Conservation (phyloP, 2,888 invertebrate species). For the Caenorhabditis sp. region DNA sequence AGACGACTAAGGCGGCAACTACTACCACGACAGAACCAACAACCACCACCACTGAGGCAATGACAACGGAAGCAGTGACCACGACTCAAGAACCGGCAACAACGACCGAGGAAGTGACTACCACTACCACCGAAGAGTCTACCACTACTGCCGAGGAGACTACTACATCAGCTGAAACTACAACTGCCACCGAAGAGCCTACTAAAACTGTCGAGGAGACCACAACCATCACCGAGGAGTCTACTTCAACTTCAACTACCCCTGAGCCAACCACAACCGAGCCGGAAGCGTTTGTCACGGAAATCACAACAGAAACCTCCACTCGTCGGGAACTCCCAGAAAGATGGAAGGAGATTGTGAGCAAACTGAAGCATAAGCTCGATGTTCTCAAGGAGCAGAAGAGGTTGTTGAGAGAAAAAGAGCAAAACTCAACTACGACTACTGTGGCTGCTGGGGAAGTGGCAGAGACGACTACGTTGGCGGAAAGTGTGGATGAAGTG, state of each 20-base stretch:
- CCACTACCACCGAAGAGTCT: not conserved
- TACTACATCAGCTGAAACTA: not conserved
- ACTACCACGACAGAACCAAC: conserved; percentile 1
- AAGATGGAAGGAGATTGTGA: conserved; percentile 60
- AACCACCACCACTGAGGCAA: not conserved
- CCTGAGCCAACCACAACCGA: not conserved
- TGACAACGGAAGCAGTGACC: not conserved
- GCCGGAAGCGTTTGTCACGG: not conserved
- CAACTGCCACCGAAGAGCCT: not conserved
- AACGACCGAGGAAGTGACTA: not conserved
- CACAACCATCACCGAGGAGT: not conserved
- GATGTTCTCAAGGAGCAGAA: conserved; percentile 61
- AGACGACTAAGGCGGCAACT: not conserved
- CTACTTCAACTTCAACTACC: not conserved
- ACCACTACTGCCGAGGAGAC: not conserved
- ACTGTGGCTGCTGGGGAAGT: too few species aligned
- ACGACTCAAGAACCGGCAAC: conserved; percentile 1
- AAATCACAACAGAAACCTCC: conserved; percentile 14
- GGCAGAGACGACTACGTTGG: conserved; percentile 21
- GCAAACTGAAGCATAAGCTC: conserved; percentile 59
- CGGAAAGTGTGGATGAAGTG: conserved; percentile 35
- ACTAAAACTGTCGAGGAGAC: not conserved
- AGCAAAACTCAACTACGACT: conserved; percentile 16
- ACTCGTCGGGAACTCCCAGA: conserved; percentile 38
- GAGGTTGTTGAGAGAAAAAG: conserved; percentile 35